Conservation (phyloP, 1,140 invertebrate species). For the Platorchestia sp. region DNA sequence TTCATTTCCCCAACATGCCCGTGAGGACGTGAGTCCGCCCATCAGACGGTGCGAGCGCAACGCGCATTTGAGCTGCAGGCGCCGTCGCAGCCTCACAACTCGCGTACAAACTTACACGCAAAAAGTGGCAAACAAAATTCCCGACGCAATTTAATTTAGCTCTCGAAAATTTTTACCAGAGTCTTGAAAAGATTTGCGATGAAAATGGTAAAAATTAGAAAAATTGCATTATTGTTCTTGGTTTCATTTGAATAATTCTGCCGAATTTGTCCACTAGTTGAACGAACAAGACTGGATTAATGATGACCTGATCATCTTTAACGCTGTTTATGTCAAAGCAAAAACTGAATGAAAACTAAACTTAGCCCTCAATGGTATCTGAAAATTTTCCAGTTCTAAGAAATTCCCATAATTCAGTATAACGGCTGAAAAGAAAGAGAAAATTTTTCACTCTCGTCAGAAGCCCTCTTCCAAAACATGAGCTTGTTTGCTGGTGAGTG, state of each 20-base stretch:
- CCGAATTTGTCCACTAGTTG: too few species aligned
- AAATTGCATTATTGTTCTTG: too few species aligned
- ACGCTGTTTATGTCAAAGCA: not conserved
- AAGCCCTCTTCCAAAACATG: not conserved
- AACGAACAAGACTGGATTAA: too few species aligned
- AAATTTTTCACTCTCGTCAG: not conserved
- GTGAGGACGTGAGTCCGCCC: too few species aligned
- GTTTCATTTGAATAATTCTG: too few species aligned
- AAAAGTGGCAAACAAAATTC: not conserved
- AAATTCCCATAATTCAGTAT: not conserved
- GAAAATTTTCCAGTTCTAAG: not conserved
- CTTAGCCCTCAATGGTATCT: not conserved
- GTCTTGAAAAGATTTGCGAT: not conserved
- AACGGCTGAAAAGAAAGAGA: not conserved
- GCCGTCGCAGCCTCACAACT: not conserved
- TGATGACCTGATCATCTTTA: too few species aligned
- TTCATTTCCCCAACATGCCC: too few species aligned
- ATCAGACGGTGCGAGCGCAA: too few species aligned
- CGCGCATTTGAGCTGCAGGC: not conserved
- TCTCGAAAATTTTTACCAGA: not conserved
- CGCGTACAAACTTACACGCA: not conserved
- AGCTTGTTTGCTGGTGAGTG: not conserved
- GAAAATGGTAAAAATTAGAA: not conserved
- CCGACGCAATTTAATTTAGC: not conserved
- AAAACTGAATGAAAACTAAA: not conserved